A percentile compares a stretch with the other conserved stretches of the same genome.
Conservation (phyloP, 2,797 vertebrate genomes). For the Heteromormyrus szaboi region DNA sequence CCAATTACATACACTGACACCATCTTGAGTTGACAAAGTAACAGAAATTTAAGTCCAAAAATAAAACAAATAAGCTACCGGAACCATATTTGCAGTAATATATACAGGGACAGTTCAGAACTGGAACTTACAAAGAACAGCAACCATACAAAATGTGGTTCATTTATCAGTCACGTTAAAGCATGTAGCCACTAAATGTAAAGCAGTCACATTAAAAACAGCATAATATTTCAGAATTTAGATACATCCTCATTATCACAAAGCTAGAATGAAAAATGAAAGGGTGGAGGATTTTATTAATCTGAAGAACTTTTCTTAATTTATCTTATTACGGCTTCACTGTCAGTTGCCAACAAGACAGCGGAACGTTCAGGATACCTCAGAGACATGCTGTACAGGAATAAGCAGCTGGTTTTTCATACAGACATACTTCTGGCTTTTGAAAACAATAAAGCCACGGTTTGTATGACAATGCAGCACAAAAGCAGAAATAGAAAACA, state of each 20-base stretch:
- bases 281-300: background rate
- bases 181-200: background rate
- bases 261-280: background rate
- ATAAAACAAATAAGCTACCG: background rate
- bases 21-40: background rate
- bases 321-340: background rate
- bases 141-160: background rate
- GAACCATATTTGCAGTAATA: background rate
- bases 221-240: background rate
- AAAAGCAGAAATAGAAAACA: background rate
- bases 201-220: background rate
- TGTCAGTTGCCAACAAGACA: background rate
- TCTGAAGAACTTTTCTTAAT: background rate
- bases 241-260: background rate
- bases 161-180: background rate
- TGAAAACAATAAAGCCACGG: background rate
- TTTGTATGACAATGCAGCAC: background rate
- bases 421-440: background rate
- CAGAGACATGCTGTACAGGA: background rate
- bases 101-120: background rate
- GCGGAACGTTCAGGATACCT: background rate
- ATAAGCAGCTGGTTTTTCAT: background rate
- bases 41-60: background rate
- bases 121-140: background rate
- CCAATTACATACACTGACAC: background rate